phyloP scores from a whole-genome alignment of 2,888 invertebrate genomes.

The Chrysolina americana region DNA sequence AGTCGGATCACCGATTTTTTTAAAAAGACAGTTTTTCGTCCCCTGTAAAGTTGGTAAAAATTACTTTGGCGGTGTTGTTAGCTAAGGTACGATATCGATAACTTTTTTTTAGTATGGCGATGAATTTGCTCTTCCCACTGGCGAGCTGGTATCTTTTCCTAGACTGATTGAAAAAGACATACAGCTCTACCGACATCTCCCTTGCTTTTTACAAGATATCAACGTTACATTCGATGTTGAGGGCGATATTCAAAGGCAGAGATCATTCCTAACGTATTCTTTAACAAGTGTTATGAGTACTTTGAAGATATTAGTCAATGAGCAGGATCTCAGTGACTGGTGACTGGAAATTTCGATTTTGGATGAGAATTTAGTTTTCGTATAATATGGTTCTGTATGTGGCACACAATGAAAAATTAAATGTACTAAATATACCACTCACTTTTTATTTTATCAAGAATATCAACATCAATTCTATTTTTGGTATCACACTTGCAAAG shows the following conservation, averaged over 20 bases:
- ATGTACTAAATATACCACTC: too few species aligned
- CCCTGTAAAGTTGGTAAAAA: too few species aligned
- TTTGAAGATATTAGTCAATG: constrained; percentile 31
- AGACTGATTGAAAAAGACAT: constrained; percentile 48
- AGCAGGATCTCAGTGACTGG: constrained; percentile 40
- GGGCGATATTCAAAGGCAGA: constrained; percentile 39
- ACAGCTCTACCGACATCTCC: constrained; percentile 46
- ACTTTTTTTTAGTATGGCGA: constrained; percentile 18
- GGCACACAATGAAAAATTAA: too few species aligned
- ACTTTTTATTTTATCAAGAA: too few species aligned
- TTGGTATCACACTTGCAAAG: not conserved
- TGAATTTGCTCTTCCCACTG: constrained; percentile 24
- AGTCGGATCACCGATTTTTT: too few species aligned
- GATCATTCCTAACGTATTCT: constrained; percentile 49
- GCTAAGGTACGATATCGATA: too few species aligned
- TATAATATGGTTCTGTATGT: too few species aligned
- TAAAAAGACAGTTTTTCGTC: too few species aligned
- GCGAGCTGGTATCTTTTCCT: constrained; percentile 48
- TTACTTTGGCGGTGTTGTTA: too few species aligned
- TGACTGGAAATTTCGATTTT: constrained; percentile 9
- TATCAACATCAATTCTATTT: not conserved
- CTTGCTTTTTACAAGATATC: constrained; percentile 52
- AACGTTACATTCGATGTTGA: constrained; percentile 49
- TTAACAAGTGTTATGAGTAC: constrained; percentile 37
- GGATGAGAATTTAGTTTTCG: not conserved